These are phyloP conservation scores for Plestiodon gilberti DNA, from an alignment of 2,113 vertebrate genomes.

Conservation along the genomic window DNA sequence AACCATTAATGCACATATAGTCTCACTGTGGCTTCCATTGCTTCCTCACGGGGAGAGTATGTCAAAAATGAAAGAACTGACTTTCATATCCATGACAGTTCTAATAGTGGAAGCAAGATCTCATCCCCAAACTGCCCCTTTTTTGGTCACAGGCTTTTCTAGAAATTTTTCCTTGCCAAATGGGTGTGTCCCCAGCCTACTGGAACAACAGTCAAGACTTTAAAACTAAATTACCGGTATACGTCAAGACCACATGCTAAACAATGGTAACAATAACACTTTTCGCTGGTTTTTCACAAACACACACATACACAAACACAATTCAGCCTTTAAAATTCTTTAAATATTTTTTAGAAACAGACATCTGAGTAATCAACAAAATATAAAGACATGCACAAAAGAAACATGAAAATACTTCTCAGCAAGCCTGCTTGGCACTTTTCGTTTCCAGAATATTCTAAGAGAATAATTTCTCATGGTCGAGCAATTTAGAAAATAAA, in stretches of 20 bases:
- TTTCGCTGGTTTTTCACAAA: background rate
- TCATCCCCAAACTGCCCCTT: no score
- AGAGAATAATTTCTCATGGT: background rate
- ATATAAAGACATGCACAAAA: background rate
- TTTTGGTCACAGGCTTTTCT: background rate
- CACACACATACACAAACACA: background rate
- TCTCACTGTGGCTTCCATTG: no score
- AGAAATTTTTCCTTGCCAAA: background rate
- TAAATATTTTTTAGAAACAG: background rate
- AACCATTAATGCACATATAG: no score
- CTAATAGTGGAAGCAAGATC: no score
- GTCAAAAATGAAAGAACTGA: no score
- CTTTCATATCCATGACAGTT: no score
- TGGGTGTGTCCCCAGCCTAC: background rate
- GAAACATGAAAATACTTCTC: slow-evolving; percentile 2
- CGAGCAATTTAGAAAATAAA: slow-evolving; percentile 25
- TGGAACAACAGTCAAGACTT: background rate
- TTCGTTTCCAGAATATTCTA: background rate
- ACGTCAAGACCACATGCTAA: background rate
- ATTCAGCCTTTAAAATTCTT: background rate
- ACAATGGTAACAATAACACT: background rate
- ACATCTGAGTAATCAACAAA: background rate
- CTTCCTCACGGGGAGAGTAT: no score
- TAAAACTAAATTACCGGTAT: background rate
- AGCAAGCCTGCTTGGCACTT: background rate